These are phyloP conservation scores for Corythoichthys intestinalis DNA, from an alignment of 2,113 vertebrate genomes.

Conservation along the genomic window DNA sequence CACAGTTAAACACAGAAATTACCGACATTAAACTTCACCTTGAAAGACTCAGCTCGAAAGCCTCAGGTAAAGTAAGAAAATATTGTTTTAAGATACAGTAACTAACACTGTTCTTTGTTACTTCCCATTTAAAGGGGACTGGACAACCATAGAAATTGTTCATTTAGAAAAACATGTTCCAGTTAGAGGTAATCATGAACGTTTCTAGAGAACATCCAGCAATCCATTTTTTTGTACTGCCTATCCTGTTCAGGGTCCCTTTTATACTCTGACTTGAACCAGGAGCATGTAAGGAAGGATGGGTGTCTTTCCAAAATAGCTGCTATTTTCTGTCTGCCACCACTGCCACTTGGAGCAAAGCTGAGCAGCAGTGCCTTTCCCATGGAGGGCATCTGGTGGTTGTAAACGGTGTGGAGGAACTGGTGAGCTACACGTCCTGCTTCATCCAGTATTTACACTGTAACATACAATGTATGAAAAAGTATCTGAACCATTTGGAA, in stretches of 20 bases:
- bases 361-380: slow-evolving; percentile 30
- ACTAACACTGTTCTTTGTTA: neutral
- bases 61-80: neutral
- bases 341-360: slow-evolving; percentile 16
- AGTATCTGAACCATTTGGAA: too few species aligned
- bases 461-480: neutral
- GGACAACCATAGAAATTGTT: neutral
- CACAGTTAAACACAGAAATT: slow-evolving; percentile 44
- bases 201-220: neutral
- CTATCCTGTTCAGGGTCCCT: neutral
- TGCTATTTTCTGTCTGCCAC: slow-evolving; percentile 46
- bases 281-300: slow-evolving; percentile 44
- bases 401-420: slow-evolving; percentile 38
- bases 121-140: neutral
- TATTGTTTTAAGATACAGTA: neutral
- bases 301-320: slow-evolving; percentile 35
- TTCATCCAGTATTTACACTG: neutral
- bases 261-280: neutral
- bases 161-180: neutral
- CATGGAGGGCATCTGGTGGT: slow-evolving; percentile 44
- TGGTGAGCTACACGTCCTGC: slow-evolving; percentile 33
- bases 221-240: neutral
- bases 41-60: neutral
- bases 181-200: slow-evolving; percentile 35
- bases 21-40: slow-evolving; percentile 34